Conservation (phyloP, 2,888 invertebrate genomes). For the Lepidocyrtinus sp. region DNA sequence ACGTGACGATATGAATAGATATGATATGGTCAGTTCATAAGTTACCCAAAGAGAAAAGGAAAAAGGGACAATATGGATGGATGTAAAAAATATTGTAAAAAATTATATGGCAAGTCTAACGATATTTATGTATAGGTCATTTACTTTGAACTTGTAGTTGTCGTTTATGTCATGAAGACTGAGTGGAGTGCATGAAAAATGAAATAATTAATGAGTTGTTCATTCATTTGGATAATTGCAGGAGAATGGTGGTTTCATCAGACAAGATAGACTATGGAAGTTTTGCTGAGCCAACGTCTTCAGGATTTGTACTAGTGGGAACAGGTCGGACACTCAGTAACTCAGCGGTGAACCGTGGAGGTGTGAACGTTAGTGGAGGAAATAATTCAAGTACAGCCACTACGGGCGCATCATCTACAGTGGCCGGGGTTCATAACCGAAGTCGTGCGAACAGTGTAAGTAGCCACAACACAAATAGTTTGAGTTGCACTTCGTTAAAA, state of each 20-base stretch:
- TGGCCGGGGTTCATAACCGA: slow-evolving; percentile 43
- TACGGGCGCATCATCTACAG: no score
- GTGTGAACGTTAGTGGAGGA: slow-evolving; percentile 39
- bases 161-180: no score
- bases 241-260: slow-evolving; percentile 69
- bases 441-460: slow-evolving; percentile 60
- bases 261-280: slow-evolving; percentile 70
- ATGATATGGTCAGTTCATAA: no score
- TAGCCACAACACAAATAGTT: slow-evolving; percentile 60
- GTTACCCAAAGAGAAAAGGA: no score
- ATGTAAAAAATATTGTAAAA: no score
- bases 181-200: no score
- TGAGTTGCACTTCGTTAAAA: slow-evolving; percentile 42
- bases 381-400: neutral
- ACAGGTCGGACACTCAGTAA: slow-evolving; percentile 41
- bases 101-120: no score
- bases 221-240: slow-evolving; percentile 23
- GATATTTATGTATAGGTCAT: no score
- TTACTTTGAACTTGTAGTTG: neutral
- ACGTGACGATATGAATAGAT: no score
- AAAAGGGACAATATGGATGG: no score
- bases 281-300: slow-evolving; percentile 66
- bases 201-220: no score
- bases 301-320: slow-evolving; percentile 58
- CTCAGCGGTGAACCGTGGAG: slow-evolving; percentile 28